Evolutionary conservation across 2,888 invertebrate genomes (phyloP).

Genomic region (Drosophila imparisetae): DNA sequence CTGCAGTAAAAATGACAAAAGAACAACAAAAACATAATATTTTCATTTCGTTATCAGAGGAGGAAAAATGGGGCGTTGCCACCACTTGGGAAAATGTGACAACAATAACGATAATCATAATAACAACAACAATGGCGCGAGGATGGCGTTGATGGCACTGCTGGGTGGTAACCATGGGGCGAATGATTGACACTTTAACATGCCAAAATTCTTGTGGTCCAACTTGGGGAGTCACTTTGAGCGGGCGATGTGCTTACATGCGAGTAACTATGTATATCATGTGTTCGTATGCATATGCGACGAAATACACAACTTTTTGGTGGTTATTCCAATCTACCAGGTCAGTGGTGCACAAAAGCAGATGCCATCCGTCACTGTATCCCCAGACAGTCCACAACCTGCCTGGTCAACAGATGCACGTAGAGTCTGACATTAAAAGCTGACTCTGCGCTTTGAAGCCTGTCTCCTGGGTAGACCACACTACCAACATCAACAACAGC

Average conservation of each 20-base stretch:
- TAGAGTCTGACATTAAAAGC: slow-evolving; percentile 24
- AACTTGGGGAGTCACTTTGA: neutral
- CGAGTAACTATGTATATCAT: neutral
- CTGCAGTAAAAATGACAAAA: slow-evolving; percentile 26
- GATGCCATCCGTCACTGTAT: neutral
- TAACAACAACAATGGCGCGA: slow-evolving; percentile 7
- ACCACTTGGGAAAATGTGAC: slow-evolving; percentile 1
- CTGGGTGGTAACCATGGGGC: neutral
- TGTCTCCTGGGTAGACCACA: slow-evolving; percentile 7
- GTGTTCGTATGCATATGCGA: slow-evolving; percentile 7
- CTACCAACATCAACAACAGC: neutral
- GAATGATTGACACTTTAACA: slow-evolving; percentile 38
- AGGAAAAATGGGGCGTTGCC: neutral
- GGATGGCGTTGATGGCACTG: slow-evolving; percentile 4
- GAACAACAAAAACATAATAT: slow-evolving; percentile 22
- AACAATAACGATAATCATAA: slow-evolving; percentile 46
- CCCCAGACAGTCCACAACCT: slow-evolving; percentile 1
- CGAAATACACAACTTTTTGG: slow-evolving; percentile 8
- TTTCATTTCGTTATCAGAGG: slow-evolving; percentile 42
- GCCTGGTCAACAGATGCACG: slow-evolving; percentile 10
- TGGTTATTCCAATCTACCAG: slow-evolving; percentile 2
- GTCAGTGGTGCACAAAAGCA: slow-evolving; percentile 6
- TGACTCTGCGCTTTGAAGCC: slow-evolving; percentile 35
- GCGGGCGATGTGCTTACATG: neutral
- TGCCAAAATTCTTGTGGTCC: neutral